Base-by-base conservation (phyloP, 1,140 invertebrate genomes). In the Thaumetopoea pityocampa region DNA sequence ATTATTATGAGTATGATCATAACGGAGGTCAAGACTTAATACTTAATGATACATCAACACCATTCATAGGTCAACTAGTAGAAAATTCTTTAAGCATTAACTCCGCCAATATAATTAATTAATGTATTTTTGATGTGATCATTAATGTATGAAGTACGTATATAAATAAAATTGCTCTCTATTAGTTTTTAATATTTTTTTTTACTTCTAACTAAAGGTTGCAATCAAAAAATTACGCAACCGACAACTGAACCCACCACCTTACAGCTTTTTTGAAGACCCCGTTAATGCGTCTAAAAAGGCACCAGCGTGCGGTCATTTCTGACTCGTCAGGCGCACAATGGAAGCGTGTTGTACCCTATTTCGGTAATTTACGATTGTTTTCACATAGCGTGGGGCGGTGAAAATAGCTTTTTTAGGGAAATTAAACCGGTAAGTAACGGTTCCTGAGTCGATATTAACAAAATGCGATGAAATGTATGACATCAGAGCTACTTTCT, bases 341-440 rank as follows among this genome's bases (percentile, higher is more conserved):
- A 43, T 32, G 29, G 27, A 9, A 26, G 16, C 17, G 10, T 4
- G n/a, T 22, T 35, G 42, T 46, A 51, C 37, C 57, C 60, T 57
- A 64, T 50, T 66, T 51, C 11, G 54, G 55, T 30, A 40, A 34
- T 56, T 55, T 55, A 57, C 45, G 51, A 53, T 54, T 48, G 41
- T 62, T 55, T 57, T 29, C 46, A 30, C 43, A 44, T 42, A 17
- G 23, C 15, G 8, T 22, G 11, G 9, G 29, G 24, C 26, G 18
- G 24, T 30, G 33, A 51, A 61, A 60, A 61, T 19, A 14, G 28
- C 30, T 50, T 49, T 60, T 67, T 67, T 63, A 59, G 56, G 54
- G 27, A 51, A 70, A 61, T 51, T 36, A 46, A 42, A 63, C 50
- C 54, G 32, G 22, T 34, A 57, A 46, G 29, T 59, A 65, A 64